Evolutionary conservation across 2,113 vertebrate genomes (phyloP).

Genomic region (Polypterus senegalus): DNA sequence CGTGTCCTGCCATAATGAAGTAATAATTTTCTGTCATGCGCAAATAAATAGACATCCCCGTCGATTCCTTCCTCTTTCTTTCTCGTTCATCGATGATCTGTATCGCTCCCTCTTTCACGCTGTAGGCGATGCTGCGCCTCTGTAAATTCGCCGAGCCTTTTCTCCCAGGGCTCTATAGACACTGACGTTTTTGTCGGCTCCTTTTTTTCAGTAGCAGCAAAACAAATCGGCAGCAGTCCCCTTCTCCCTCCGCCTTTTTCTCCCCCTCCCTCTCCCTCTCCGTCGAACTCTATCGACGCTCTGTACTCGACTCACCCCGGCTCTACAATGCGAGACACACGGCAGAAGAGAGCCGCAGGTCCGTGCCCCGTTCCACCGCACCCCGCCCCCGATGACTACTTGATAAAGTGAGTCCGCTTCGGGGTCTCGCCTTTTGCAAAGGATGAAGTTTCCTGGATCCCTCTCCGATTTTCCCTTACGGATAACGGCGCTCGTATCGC

Average conservation of each 20-base stretch:
- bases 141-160: slow-evolving; percentile 18
- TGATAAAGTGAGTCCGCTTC: too few species aligned
- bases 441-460: too few species aligned
- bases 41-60: background rate
- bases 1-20: too few species aligned
- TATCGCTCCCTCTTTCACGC: background rate
- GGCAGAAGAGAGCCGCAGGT: too few species aligned
- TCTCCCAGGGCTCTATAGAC: slow-evolving; percentile 23
- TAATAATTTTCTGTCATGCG: too few species aligned
- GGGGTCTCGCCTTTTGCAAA: too few species aligned
- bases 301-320: slow-evolving; percentile 13
- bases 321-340: background rate
- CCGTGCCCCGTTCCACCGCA: slow-evolving; percentile 3
- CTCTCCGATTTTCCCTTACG: too few species aligned
- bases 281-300: slow-evolving; percentile 21
- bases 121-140: slow-evolving; percentile 15
- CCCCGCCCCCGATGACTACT: background rate
- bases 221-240: slow-evolving; percentile 15
- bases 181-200: slow-evolving; percentile 15
- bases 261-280: slow-evolving; percentile 8
- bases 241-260: slow-evolving; percentile 14
- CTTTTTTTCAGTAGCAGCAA: slow-evolving; percentile 12
- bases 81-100: background rate
- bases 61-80: background rate
- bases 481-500: too few species aligned